phyloP scores from a whole-genome alignment of 2,797 vertebrate species.

The Rhinichthys osculus region DNA sequence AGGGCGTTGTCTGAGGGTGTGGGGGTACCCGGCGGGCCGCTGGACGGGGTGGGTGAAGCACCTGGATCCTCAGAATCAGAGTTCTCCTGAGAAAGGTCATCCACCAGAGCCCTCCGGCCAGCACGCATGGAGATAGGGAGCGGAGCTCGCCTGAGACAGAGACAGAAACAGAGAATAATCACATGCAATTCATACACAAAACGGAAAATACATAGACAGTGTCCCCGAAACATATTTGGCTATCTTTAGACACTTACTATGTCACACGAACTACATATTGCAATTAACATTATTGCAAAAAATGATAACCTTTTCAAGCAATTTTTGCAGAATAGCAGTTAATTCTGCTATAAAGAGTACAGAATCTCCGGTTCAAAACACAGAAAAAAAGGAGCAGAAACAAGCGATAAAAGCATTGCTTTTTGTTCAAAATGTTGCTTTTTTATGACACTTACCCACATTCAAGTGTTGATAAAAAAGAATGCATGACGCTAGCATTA shows the following conservation, averaged over 20 bases:
- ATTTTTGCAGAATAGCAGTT: not conserved
- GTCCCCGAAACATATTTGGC: slow-evolving; percentile 12
- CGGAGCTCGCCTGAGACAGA: slow-evolving; percentile 73
- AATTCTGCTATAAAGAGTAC: too few species aligned
- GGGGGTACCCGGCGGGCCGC: slow-evolving; percentile 76
- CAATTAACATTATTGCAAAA: not conserved
- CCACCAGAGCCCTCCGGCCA: slow-evolving; percentile 85
- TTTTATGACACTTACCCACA: not conserved
- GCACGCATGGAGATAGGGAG: slow-evolving; percentile 80
- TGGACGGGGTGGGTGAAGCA: slow-evolving; percentile 78
- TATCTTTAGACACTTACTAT: not conserved
- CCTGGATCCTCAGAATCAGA: slow-evolving; percentile 87
- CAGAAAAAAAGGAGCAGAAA: too few species aligned
- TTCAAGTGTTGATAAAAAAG: not conserved
- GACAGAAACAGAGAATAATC: slow-evolving; percentile 2
- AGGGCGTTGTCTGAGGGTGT: slow-evolving; percentile 69
- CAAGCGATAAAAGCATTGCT: not conserved
- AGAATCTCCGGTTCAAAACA: too few species aligned
- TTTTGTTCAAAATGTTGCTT: not conserved
- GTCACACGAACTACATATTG: not conserved
- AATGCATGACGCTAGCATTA: not conserved
- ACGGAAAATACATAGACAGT: not conserved
- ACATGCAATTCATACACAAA: not conserved
- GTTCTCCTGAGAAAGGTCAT: slow-evolving; percentile 88
- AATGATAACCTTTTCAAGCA: not conserved